A percentile compares a stretch with the other conserved stretches of the same genome.
Conservation (phyloP, 2,113 vertebrate species). For the Psittacula cyanocephala region DNA sequence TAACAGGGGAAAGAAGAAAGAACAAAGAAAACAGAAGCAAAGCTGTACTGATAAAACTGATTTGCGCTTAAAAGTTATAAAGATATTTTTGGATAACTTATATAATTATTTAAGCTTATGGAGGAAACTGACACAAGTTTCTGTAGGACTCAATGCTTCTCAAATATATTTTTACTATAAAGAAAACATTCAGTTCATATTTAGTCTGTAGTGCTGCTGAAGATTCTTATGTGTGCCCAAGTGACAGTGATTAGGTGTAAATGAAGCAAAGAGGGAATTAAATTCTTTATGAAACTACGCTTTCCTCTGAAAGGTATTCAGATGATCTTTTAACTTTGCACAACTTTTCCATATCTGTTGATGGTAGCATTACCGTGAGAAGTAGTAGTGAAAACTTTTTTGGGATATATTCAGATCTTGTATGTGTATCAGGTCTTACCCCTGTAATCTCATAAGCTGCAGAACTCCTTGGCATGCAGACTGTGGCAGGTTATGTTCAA, state of each 20-base stretch:
- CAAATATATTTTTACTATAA: not conserved
- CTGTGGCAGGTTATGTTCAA: not conserved
- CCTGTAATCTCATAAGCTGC: not conserved
- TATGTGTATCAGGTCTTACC: not conserved
- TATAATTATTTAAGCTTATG: not conserved
- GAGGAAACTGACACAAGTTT: not conserved
- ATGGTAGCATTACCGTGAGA: not conserved
- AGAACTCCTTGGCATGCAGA: not conserved
- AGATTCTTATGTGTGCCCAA: not conserved
- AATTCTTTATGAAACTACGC: not conserved
- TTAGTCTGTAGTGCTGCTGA: not conserved
- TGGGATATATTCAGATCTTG: not conserved
- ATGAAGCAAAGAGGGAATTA: not conserved
- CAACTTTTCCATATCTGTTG: not conserved
- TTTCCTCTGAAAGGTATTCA: not conserved
- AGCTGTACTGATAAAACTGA: not conserved
- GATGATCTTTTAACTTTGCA: not conserved
- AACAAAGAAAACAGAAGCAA: not conserved
- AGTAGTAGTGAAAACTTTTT: not conserved
- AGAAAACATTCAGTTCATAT: not conserved
- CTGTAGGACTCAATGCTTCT: not conserved
- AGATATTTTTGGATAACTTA: not conserved
- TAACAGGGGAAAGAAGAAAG: not conserved
- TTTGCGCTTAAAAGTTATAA: not conserved
- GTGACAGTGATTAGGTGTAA: not conserved